phyloP scores from a whole-genome alignment of 2,797 vertebrate species.

The Mastacembelus armatus region DNA sequence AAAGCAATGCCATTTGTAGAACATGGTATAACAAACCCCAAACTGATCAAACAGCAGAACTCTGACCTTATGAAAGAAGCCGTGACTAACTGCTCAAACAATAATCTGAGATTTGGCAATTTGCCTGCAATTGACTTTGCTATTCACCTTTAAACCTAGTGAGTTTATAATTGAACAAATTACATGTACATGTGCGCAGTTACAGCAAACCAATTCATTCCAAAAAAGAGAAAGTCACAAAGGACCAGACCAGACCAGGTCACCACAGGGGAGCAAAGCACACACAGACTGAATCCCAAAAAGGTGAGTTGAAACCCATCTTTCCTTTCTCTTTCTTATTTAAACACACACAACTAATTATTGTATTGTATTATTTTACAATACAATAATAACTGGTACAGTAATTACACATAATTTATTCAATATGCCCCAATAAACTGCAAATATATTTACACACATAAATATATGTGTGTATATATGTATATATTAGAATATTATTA shows the following conservation, averaged over 20 bases:
- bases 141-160: background rate
- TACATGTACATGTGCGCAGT: background rate
- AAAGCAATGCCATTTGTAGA: no score
- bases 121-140: background rate
- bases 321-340: background rate
- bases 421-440: background rate
- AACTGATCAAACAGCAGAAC: background rate
- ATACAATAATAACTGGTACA: no score
- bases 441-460: background rate
- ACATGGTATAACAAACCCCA: background rate
- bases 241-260: background rate
- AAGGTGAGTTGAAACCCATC: background rate
- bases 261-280: conserved; percentile 9
- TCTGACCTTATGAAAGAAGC: background rate
- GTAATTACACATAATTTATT: background rate
- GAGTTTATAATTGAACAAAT: background rate
- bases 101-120: background rate
- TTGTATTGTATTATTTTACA: no score
- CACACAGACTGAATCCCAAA: conserved; percentile 4
- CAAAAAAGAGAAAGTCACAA: conserved; percentile 3
- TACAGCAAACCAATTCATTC: background rate
- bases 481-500: no score
- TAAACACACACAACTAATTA: background rate
- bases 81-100: background rate
- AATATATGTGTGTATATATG: background rate